A percentile compares a stretch with the other conserved stretches of the same genome.
These are phyloP conservation scores for Alcis repandata DNA, from an alignment of 2,888 invertebrate species.

Conservation along the genomic window DNA sequence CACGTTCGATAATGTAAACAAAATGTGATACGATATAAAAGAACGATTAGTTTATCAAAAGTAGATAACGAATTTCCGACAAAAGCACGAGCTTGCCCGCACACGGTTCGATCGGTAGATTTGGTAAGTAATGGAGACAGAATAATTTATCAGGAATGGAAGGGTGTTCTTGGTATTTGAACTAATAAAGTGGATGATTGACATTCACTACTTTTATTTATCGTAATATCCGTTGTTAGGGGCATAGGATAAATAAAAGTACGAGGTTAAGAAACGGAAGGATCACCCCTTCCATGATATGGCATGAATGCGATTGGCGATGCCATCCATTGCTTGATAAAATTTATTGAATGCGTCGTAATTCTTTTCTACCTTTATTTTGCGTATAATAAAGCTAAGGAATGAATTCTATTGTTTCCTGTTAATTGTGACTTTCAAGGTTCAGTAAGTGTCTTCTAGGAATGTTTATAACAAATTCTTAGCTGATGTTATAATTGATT, in stretches of 20 bases:
- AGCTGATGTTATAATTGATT: no score
- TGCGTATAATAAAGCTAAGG: background rate
- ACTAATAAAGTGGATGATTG: slow-evolving; percentile 31
- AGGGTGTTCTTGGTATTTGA: slow-evolving; percentile 25
- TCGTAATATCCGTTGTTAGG: slow-evolving; percentile 1
- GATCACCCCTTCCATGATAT: slow-evolving; percentile 14
- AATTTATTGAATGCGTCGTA: background rate
- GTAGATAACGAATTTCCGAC: slow-evolving; percentile 38
- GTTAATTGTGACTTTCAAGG: background rate
- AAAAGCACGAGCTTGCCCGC: slow-evolving; percentile 41
- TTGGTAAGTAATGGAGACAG: slow-evolving; percentile 13
- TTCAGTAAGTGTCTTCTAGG: background rate
- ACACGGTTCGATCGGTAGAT: slow-evolving; percentile 22
- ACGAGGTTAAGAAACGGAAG: no score
- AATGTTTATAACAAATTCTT: background rate
- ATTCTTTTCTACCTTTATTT: background rate
- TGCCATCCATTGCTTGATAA: background rate
- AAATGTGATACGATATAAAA: slow-evolving; percentile 41
- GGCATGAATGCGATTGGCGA: slow-evolving; percentile 1
- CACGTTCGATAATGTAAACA: slow-evolving; percentile 48
- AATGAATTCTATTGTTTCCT: slow-evolving; percentile 1
- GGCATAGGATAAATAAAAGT: background rate
- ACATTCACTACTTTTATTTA: slow-evolving; percentile 21
- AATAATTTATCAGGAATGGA: slow-evolving; percentile 28
- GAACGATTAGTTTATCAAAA: slow-evolving; percentile 41